A percentile compares a stretch with the other conserved stretches of the same genome.
These are phyloP conservation scores for Aptenodytes forsteri DNA, from an alignment of 2,113 vertebrate species.

Conservation along the genomic window DNA sequence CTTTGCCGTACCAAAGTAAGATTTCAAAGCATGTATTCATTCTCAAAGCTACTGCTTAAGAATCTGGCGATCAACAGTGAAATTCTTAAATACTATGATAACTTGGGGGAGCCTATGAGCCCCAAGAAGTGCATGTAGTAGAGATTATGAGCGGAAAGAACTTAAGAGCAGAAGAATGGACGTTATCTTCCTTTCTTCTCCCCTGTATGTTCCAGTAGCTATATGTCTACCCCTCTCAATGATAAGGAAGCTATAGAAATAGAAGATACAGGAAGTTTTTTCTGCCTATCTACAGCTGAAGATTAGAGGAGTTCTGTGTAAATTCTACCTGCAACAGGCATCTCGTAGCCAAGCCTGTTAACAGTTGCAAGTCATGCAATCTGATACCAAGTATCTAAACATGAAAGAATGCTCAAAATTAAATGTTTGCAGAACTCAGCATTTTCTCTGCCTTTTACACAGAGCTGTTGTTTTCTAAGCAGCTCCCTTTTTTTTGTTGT, in stretches of 20 bases:
- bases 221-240: rapidly evolving
- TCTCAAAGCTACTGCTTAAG: background rate
- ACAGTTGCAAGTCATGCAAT: background rate
- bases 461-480: background rate
- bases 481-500: background rate
- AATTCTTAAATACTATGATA: background rate
- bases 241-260: background rate
- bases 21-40: background rate
- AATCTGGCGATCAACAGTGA: background rate
- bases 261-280: background rate
- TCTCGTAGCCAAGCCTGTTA: background rate
- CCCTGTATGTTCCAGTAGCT: background rate
- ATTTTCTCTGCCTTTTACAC: background rate
- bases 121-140: background rate
- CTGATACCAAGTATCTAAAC: background rate
- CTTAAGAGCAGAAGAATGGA: background rate
- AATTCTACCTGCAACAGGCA: background rate
- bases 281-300: background rate
- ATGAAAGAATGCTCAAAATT: background rate
- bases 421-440: background rate
- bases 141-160: background rate
- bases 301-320: background rate
- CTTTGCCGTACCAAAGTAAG: background rate
- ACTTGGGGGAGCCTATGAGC: background rate
- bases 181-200: background rate